phyloP scores from a whole-genome alignment of 1,140 invertebrate genomes.

The Parapsyche elsis region DNA sequence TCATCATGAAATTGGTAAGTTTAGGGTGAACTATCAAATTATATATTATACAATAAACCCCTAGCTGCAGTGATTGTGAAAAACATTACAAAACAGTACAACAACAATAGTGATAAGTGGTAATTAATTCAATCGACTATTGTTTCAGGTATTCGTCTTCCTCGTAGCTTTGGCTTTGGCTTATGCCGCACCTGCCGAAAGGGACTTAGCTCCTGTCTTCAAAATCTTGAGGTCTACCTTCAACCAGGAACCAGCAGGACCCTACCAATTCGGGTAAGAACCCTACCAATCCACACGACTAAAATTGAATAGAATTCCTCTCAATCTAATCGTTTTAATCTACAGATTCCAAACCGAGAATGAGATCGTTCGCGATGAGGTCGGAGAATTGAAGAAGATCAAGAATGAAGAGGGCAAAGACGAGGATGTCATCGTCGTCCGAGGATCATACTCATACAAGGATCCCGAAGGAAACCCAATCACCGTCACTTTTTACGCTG shows the following conservation, averaged over 20 bases:
- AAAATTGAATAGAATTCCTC: neutral
- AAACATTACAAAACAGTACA: neutral
- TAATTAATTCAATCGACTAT: slow-evolving; percentile 6
- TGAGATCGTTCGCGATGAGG: slow-evolving; percentile 60
- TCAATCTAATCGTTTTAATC: too few species aligned
- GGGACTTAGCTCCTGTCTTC: slow-evolving; percentile 49
- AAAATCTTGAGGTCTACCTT: slow-evolving; percentile 62
- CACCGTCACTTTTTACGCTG: slow-evolving; percentile 66
- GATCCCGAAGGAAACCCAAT: slow-evolving; percentile 49
- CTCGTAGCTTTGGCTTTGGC: slow-evolving; percentile 61
- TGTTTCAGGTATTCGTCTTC: slow-evolving; percentile 57
- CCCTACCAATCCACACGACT: neutral
- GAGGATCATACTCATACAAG: slow-evolving; percentile 54
- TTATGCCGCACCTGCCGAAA: slow-evolving; percentile 51
- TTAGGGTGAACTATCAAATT: neutral
- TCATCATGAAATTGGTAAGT: slow-evolving; percentile 55
- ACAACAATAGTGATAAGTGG: slow-evolving; percentile 26
- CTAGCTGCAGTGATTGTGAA: neutral
- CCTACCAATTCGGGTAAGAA: slow-evolving; percentile 60
- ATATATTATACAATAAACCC: neutral
- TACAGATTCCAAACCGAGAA: slow-evolving; percentile 63
- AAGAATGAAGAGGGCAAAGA: slow-evolving; percentile 65
- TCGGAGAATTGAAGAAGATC: slow-evolving; percentile 60
- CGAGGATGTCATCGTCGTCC: slow-evolving; percentile 62
- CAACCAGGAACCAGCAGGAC: slow-evolving; percentile 60